Conservation (phyloP, 1,140 invertebrate genomes). For the Pomacea maculata region DNA sequence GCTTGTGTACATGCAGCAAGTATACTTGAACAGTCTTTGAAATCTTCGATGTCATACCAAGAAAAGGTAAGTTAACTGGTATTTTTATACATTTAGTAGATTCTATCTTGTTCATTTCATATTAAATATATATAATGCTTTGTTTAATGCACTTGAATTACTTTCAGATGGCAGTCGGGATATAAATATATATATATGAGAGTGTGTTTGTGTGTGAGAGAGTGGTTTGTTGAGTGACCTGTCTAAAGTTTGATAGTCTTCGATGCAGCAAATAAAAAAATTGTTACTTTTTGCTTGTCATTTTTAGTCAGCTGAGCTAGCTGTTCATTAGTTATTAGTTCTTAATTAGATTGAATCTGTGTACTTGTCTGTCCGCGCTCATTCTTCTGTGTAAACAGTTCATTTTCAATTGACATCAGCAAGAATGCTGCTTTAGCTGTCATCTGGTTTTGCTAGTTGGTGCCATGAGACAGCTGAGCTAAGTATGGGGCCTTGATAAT, state of each 20-base stretch:
- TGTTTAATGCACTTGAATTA: background rate
- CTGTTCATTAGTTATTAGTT: background rate
- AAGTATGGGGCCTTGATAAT: background rate
- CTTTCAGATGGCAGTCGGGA: background rate
- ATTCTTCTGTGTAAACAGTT: background rate
- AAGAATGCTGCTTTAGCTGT: background rate
- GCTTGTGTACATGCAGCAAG: background rate
- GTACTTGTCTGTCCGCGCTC: background rate
- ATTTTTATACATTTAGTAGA: background rate
- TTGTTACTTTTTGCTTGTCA: background rate
- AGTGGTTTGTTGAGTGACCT: background rate
- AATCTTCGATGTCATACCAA: constrained; percentile 2
- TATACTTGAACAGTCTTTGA: background rate
- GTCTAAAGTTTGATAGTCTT: background rate
- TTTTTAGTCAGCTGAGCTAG: background rate
- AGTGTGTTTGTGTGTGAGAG: background rate
- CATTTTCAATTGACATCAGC: background rate
- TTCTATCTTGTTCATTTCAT: background rate
- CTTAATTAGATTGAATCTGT: background rate
- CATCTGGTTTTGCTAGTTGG: background rate
- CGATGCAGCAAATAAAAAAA: background rate
- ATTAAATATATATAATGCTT: background rate
- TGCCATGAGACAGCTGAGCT: background rate
- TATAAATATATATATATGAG: background rate
- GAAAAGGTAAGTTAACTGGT: constrained; percentile 9